Evolutionary conservation across 2,797 vertebrate genomes (phyloP), one percentile per base, ranked within the genome.

Genomic region (Spondyliosoma cantharus): DNA sequence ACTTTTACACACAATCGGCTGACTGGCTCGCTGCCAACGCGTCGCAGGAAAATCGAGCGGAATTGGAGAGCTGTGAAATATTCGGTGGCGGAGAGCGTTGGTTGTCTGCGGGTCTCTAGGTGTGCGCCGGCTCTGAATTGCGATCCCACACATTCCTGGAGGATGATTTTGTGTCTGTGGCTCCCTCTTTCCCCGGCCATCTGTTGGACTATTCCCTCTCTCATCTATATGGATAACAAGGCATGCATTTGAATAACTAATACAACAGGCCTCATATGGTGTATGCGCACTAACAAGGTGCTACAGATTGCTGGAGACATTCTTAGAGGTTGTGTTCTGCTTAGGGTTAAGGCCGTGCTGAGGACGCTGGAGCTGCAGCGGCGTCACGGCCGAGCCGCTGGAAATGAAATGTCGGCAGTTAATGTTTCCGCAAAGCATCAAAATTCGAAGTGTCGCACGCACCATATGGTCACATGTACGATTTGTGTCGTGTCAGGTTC

Each of bases 191-290:
- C 88, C 91, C 90, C 3, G 82, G 67, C 92, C 93, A 94, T 93
- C 93, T 93, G 92, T 80, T 85, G 88, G 76, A 86, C 80, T 84
- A 19, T 75, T 83, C 79, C 67, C 77, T 53, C 69, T 87, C 90
- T 92, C 91, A 93, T 93, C 85, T 85, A 89, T 91, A 89, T 91
- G 91, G 91, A 91, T 91, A 92, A 93, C 89, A 83, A 92, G 93
- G 87, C 86, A 72, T 82, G 86, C 80, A 87, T 91, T 88, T 75
- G 88, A 91, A 93, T 93, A 87, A 86, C 89, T 87, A 89, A 90
- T 82, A 90, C 87, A 91, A 87, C 85, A 82, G 85, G 63, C 82
- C 74, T 88, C 90, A 80, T 89, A 90, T 90, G 93, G 89, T 71
- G 78, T 13, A 20, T 81, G 70, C 80, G 83, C 83, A 84, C 85